Conservation (phyloP, 2,113 vertebrate genomes). For the Piprites chloris region DNA sequence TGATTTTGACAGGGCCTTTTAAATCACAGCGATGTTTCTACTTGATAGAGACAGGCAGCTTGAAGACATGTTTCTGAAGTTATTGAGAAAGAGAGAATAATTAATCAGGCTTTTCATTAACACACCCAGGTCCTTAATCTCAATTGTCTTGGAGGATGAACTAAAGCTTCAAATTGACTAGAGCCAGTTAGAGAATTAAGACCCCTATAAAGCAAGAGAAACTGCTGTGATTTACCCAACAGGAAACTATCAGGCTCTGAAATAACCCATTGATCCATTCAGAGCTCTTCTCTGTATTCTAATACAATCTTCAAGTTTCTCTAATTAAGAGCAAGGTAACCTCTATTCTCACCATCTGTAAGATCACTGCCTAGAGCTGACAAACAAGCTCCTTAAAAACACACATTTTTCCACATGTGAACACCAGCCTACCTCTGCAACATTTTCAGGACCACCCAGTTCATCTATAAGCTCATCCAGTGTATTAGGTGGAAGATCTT, state of each 20-base stretch:
- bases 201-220: neutral
- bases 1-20: neutral
- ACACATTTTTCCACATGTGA: neutral
- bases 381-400: neutral
- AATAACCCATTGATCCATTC: neutral
- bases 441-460: conserved; percentile 94
- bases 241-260: neutral
- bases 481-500: conserved; percentile 93
- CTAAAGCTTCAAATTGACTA: neutral
- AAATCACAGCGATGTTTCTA: neutral
- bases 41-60: neutral
- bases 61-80: neutral
- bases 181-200: neutral
- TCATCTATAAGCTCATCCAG: conserved; percentile 97
- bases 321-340: neutral
- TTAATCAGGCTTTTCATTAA: neutral
- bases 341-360: neutral
- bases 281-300: neutral
- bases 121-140: neutral
- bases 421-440: conserved; percentile 85
- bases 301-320: neutral
- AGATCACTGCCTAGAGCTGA: neutral
- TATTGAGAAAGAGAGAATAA: neutral
- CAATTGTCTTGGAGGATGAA: neutral
- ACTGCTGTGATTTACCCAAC: neutral